phyloP scores from a whole-genome alignment of 2,888 invertebrate species.

The Drosophila mulleri region DNA sequence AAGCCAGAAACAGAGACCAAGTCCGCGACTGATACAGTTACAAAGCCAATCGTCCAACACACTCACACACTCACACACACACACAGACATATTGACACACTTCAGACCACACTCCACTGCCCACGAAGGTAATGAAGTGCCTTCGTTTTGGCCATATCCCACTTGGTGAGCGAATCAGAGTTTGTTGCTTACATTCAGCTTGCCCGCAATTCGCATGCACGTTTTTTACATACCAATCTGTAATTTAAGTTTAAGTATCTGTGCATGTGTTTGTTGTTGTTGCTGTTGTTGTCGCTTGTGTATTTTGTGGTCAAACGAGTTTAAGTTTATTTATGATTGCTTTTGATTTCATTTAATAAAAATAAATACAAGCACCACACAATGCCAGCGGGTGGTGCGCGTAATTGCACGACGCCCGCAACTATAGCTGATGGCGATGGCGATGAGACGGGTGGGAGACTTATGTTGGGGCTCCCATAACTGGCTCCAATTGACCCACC shows the following conservation, averaged over 20 bases:
- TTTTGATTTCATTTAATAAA: constrained; percentile 77
- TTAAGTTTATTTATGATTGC: constrained; percentile 79
- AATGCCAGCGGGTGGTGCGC: constrained; percentile 73
- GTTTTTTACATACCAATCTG: constrained; percentile 75
- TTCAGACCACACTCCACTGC: constrained; percentile 47
- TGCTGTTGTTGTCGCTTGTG: constrained; percentile 29
- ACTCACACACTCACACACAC: constrained; percentile 35
- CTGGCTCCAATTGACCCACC: constrained; percentile 44
- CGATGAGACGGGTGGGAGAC: not conserved
- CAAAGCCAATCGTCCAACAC: constrained; percentile 44
- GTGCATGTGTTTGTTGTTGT: constrained; percentile 31
- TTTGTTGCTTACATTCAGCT: constrained; percentile 44
- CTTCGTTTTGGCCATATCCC: constrained; percentile 39
- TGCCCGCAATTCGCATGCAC: constrained; percentile 57
- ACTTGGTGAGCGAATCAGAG: constrained; percentile 46
- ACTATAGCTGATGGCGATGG: constrained; percentile 30
- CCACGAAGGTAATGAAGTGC: constrained; percentile 69
- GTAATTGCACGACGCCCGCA: constrained; percentile 73
- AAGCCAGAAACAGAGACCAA: constrained; percentile 26
- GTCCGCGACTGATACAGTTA: constrained; percentile 22
- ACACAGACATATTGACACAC: constrained; percentile 11
- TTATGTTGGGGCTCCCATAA: not conserved
- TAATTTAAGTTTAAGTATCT: constrained; percentile 63
- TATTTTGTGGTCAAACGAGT: constrained; percentile 73
- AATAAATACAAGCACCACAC: constrained; percentile 50